Percentiles rank a stretch among this genome's conserved stretches.
Evolutionary conservation across 2,797 vertebrate species (phyloP).

Genomic region (Hydrocynus forskahlii): DNA sequence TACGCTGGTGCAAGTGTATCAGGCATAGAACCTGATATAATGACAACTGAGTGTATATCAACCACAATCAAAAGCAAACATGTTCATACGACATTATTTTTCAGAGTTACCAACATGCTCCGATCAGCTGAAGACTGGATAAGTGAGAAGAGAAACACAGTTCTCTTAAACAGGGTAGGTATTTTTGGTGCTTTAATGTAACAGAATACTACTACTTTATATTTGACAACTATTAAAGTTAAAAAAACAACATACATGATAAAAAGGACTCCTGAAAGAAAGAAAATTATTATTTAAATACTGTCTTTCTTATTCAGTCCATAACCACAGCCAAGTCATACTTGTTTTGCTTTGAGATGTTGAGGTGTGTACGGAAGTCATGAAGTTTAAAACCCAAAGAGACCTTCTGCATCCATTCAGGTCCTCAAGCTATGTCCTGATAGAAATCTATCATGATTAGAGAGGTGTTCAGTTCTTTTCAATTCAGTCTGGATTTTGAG

Average conservation of each 20-base stretch:
- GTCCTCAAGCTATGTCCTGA: constrained; percentile 9
- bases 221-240: constrained; percentile 57
- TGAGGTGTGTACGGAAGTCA: constrained; percentile 20
- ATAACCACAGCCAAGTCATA: not conserved
- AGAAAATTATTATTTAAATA: constrained; percentile 37
- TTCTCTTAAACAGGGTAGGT: constrained; percentile 8
- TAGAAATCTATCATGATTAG: not conserved
- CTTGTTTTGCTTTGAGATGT: constrained; percentile 19
- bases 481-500: not conserved
- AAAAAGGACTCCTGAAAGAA: constrained; percentile 36
- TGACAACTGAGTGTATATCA: not conserved
- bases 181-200: constrained; percentile 46
- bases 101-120: not conserved
- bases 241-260: constrained; percentile 52
- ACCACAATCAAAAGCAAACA: no score
- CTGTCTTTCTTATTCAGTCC: constrained; percentile 24
- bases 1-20: no score
- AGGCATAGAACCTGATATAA: not conserved
- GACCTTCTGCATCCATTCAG: not conserved
- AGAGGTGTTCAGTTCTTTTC: constrained; percentile 5
- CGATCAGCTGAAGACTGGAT: not conserved
- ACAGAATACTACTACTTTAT: constrained; percentile 43
- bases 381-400: constrained; percentile 29
- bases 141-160: constrained; percentile 2
- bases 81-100: not conserved